phyloP scores from a whole-genome alignment of 2,888 invertebrate genomes.

The Metallyticus violacea region DNA sequence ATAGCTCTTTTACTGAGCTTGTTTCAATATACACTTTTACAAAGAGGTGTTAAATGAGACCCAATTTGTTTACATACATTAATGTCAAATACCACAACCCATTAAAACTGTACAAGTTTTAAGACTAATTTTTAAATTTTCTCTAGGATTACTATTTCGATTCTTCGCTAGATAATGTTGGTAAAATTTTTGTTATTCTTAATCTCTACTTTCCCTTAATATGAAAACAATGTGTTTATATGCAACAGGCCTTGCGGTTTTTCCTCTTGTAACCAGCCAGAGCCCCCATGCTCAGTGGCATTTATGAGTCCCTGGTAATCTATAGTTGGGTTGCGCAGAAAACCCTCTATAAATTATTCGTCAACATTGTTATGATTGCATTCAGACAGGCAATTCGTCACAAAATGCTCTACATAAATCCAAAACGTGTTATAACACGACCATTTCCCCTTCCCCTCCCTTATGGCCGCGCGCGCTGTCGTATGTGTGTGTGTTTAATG shows the following conservation, averaged over 20 bases:
- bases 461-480: too few relatives aligned
- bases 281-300: constrained; percentile 6
- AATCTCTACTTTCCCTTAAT: background rate
- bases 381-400: constrained; percentile 23
- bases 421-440: constrained; percentile 7
- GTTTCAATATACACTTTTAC: too few relatives aligned
- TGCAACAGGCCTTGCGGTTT: background rate
- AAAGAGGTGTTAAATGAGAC: too few relatives aligned
- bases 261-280: background rate
- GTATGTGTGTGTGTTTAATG: constrained; percentile 12
- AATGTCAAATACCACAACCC: too few relatives aligned
- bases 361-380: constrained; percentile 15
- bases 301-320: constrained; percentile 20
- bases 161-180: too few relatives aligned
- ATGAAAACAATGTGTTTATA: background rate
- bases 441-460: background rate
- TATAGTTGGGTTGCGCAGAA: constrained; percentile 9
- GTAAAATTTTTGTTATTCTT: too few relatives aligned
- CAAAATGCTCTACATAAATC: constrained; percentile 19
- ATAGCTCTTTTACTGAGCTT: too few relatives aligned
- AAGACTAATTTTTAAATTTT: too few relatives aligned
- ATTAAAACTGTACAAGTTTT: too few relatives aligned
- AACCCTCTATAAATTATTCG: constrained; percentile 23
- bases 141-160: too few relatives aligned
- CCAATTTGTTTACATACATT: too few relatives aligned